Conservation (phyloP, 1,140 invertebrate species). For the Aphidius ervi region DNA sequence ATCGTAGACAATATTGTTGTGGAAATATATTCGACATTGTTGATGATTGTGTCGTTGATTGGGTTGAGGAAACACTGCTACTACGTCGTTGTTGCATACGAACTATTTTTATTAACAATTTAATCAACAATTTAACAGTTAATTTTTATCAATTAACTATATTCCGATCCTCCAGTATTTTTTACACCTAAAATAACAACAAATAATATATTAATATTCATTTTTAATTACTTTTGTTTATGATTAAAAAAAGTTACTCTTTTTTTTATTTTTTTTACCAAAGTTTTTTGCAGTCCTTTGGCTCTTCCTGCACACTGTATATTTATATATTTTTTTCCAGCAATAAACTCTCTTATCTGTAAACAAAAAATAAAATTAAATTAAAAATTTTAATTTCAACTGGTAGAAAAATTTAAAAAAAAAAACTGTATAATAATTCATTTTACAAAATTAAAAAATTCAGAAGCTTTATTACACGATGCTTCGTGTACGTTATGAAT, state of each 20-base stretch:
- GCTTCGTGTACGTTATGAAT: conserved; percentile 4
- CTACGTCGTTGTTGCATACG: conserved; percentile 43
- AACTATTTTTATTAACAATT: conserved; percentile 17
- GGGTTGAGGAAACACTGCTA: conserved; percentile 16
- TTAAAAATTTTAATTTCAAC: conserved; percentile 8
- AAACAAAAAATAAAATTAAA: conserved; percentile 4
- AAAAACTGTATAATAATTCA: conserved; percentile 18
- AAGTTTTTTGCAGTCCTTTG: not conserved
- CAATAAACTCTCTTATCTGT: conserved; percentile 2
- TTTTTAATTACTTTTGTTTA: not conserved
- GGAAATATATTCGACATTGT: conserved; percentile 61
- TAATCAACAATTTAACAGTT: not conserved
- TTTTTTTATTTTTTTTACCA: not conserved
- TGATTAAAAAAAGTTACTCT: not conserved
- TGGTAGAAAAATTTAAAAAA: not conserved
- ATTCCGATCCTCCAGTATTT: not conserved
- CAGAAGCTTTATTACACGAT: conserved; percentile 7
- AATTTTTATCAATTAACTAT: conserved; percentile 1
- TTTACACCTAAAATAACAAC: not conserved
- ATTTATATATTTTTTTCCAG: too few relatives aligned
- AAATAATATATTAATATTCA: not conserved
- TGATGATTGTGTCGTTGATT: conserved; percentile 31
- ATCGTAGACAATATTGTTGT: conserved; percentile 84
- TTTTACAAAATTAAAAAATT: not conserved
- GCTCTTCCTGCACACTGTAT: not conserved